Evolutionary conservation across 2,113 vertebrate species (phyloP), one percentile per base, ranked within the genome.

Genomic region (Calyptommatus sinebrachiatus): DNA sequence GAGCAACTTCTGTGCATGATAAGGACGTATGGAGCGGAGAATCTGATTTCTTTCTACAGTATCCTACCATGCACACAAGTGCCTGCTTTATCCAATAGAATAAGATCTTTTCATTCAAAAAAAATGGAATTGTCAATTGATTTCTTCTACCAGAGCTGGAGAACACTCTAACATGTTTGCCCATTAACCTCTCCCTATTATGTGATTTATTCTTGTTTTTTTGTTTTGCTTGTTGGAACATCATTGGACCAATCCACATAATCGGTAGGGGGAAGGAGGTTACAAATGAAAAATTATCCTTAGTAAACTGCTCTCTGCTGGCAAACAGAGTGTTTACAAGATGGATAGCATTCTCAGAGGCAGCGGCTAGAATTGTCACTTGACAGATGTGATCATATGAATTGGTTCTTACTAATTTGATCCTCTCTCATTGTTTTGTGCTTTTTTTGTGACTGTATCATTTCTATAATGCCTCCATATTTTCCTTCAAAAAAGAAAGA

Each of bases 401-500:
- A 61, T 63, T 81, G 79, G 67, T 9, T 41, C 68, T 81, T 62
- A 22, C 35, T 81, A 35, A 31, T 75, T 62, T 18, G 53, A 57
- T 57, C 18, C 53, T 57, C 53, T 57, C 53, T 18, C 12, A 41
- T 57, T 68, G 31, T 18, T 53, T 65, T 79, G 68, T 50, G 45
- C 28, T 62, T 80, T 41, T 48, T 14, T 45, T 20, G 57, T 45
- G 63, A 35, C 18, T 67, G n/a, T 83, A 26, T 41, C 61, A 22
- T 73, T 78, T 62, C 24, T 24, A 14, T 71, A 18, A 21, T 62
- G 57, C 68, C 78, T 78, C 71, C 50, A 26, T 77, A 77, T 78
- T 74, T 89, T 28, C n/a, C 41, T 67, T 73, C 81, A 83, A 79
- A 76, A 82, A 89, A 83, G 53, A 90, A 84, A 80, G 87, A 78